These are phyloP conservation scores for Scaptodrosophila latifasciaeformis DNA, from an alignment of 2,888 invertebrate species.

Conservation along the genomic window DNA sequence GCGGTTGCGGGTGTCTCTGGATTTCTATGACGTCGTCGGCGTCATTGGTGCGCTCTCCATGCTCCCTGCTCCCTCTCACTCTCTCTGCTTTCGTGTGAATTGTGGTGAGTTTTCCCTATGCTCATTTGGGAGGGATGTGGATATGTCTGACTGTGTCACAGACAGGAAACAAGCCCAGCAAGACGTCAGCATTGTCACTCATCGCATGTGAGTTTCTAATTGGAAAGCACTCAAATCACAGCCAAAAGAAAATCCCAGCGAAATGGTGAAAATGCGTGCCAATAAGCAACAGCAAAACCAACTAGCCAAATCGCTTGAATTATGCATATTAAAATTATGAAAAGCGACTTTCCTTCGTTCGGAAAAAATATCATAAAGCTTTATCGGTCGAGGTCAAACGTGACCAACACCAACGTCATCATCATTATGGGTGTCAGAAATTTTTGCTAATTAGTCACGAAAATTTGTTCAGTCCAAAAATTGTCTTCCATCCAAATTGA, in stretches of 20 bases:
- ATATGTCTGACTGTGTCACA: neutral
- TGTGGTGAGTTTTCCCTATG: neutral
- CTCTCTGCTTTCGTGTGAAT: neutral
- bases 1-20: too few relatives aligned
- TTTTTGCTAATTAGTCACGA: slow-evolving; percentile 62
- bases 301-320: too few relatives aligned
- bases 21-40: too few relatives aligned
- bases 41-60: neutral
- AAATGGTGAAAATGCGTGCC: slow-evolving; percentile 34
- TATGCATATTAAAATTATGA: too few relatives aligned
- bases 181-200: neutral
- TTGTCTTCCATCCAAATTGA: neutral
- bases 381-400: slow-evolving; percentile 13
- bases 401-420: slow-evolving; percentile 7
- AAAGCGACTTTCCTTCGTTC: too few relatives aligned
- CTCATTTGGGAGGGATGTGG: neutral
- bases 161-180: neutral
- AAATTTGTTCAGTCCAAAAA: slow-evolving; percentile 37
- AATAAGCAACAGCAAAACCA: too few relatives aligned
- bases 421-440: slow-evolving; percentile 32
- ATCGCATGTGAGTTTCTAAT: slow-evolving; percentile 50
- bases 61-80: neutral
- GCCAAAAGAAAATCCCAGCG: slow-evolving; percentile 12
- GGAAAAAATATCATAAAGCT: slow-evolving; percentile 29
- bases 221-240: slow-evolving; percentile 61